Evolutionary conservation across 2,888 invertebrate species (phyloP).

Genomic region (Cabera pusaria): DNA sequence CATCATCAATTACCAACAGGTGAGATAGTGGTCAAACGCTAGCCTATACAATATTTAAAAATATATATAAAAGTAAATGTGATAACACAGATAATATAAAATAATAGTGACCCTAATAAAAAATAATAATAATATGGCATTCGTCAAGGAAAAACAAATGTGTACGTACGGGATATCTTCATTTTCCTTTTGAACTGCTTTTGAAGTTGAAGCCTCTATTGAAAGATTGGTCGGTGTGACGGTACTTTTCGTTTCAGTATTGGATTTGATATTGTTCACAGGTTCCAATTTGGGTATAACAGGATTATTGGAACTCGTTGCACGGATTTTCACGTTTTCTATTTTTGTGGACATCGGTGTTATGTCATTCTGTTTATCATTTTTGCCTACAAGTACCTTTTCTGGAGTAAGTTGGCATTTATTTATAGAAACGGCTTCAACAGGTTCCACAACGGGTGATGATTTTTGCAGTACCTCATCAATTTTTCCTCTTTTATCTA

Average conservation of each 20-base stretch:
- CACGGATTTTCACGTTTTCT: constrained; percentile 2
- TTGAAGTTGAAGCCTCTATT: constrained; percentile 33
- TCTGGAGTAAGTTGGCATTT: neutral
- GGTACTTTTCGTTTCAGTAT: constrained; percentile 15
- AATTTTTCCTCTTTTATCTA: constrained; percentile 11
- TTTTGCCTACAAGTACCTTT: constrained; percentile 1
- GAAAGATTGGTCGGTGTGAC: constrained; percentile 10
- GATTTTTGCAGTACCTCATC: constrained; percentile 7
- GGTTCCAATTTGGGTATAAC: constrained; percentile 11
- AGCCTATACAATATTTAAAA: too few relatives aligned
- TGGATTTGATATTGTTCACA: constrained; percentile 2
- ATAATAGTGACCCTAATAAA: too few relatives aligned
- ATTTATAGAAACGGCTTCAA: neutral
- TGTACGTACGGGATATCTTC: constrained; percentile 54
- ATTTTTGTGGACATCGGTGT: neutral
- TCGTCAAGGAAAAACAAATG: too few relatives aligned
- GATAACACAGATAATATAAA: too few relatives aligned
- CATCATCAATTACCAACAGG: too few relatives aligned
- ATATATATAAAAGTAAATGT: too few relatives aligned
- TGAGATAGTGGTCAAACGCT: too few relatives aligned
- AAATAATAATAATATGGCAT: neutral
- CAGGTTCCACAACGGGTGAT: constrained; percentile 3
- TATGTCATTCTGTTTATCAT: neutral
- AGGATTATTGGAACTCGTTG: neutral
- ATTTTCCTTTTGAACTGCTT: constrained; percentile 25